These are phyloP conservation scores for Syngnathus acus DNA, from an alignment of 2,797 vertebrate genomes.

Conservation along the genomic window DNA sequence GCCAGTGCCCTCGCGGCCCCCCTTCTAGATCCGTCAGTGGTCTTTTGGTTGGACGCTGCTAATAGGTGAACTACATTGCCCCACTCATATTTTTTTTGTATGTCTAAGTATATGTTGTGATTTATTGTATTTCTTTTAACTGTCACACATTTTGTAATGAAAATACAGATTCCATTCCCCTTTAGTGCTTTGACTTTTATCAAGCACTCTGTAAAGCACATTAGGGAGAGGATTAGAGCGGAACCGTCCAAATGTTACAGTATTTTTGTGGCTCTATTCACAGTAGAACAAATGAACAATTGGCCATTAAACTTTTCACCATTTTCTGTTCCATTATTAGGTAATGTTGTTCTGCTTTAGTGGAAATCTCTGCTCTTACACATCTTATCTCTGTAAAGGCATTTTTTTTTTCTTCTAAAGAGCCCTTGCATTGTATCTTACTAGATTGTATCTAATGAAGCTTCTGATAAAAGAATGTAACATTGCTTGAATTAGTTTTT, in stretches of 20 bases:
- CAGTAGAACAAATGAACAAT: background rate
- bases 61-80: too few relatives aligned
- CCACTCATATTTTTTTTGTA: too few relatives aligned
- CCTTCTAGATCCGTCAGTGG: too few relatives aligned
- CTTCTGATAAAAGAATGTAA: background rate
- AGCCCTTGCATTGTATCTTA: background rate
- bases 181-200: background rate
- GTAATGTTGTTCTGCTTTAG: background rate
- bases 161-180: too few relatives aligned
- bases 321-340: background rate
- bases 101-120: too few relatives aligned
- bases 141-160: too few relatives aligned
- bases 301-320: background rate
- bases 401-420: background rate
- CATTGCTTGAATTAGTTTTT: background rate
- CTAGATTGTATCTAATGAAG: background rate
- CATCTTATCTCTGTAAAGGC: background rate
- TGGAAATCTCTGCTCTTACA: background rate
- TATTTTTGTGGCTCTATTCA: background rate
- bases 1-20: too few relatives aligned
- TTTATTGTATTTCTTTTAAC: too few relatives aligned
- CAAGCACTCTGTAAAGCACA: background rate
- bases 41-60: too few relatives aligned
- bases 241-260: background rate
- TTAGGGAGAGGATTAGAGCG: background rate